phyloP scores from a whole-genome alignment of 1,140 invertebrate genomes.

The Drosophila pandora region DNA sequence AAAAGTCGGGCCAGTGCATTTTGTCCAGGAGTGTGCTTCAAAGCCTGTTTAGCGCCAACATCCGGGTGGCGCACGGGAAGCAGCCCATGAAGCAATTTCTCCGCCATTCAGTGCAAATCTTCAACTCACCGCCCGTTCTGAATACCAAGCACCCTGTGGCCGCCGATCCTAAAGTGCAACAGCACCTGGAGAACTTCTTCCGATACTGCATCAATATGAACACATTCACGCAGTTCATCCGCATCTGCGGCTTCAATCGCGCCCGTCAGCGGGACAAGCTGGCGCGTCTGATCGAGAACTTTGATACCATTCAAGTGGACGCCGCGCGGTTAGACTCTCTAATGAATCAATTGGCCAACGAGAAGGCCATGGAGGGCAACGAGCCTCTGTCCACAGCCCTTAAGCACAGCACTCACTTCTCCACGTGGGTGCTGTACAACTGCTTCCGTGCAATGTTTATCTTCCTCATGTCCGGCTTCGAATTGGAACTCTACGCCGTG shows the following conservation, averaged over 20 bases:
- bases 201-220: slow-evolving; percentile 90
- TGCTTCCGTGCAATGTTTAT: slow-evolving; percentile 98
- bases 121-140: slow-evolving; percentile 94
- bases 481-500: slow-evolving; percentile 97
- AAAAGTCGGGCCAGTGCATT: slow-evolving; percentile 93
- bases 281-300: slow-evolving; percentile 93
- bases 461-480: slow-evolving; percentile 96
- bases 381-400: slow-evolving; percentile 72
- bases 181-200: slow-evolving; percentile 95
- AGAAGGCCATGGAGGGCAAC: slow-evolving; percentile 73
- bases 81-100: slow-evolving; percentile 91
- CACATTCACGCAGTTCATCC: slow-evolving; percentile 94
- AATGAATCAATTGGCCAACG: slow-evolving; percentile 86
- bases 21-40: slow-evolving; percentile 96
- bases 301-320: slow-evolving; percentile 96
- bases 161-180: slow-evolving; percentile 85
- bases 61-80: slow-evolving; percentile 84
- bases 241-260: slow-evolving; percentile 96
- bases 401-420: slow-evolving; percentile 94
- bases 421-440: slow-evolving; percentile 98
- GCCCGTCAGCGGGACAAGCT: slow-evolving; percentile 97
- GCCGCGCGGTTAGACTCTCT: slow-evolving; percentile 95
- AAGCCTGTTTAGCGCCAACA: slow-evolving; percentile 88
- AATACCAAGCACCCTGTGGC: slow-evolving; percentile 88
- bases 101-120: slow-evolving; percentile 92